A percentile compares a stretch with the other conserved stretches of the same genome.
These are phyloP conservation scores for Pygathrix nemaeus DNA, from an alignment of 2,113 vertebrate species.

Conservation along the genomic window DNA sequence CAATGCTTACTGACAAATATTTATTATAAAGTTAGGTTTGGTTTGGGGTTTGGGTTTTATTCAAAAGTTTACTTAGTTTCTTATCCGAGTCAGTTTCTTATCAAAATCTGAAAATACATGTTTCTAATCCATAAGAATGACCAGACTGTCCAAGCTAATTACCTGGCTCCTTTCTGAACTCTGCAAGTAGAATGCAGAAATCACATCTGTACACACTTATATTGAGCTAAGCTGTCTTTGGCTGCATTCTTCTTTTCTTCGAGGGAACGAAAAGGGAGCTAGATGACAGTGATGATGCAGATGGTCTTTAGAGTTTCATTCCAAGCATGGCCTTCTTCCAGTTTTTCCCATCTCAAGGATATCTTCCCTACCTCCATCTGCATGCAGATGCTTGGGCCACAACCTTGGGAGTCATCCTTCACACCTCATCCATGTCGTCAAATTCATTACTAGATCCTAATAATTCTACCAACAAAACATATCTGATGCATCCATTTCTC, in stretches of 20 bases:
- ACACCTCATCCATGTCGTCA: neutral
- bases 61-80: neutral
- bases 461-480: neutral
- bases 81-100: neutral
- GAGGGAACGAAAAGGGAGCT: neutral
- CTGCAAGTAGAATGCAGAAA: neutral
- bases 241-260: neutral
- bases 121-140: constrained; percentile 4
- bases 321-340: neutral
- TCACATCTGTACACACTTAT: neutral
- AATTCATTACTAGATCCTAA: neutral
- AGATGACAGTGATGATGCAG: neutral
- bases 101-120: constrained; percentile 7
- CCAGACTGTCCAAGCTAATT: neutral
- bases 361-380: neutral
- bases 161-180: neutral
- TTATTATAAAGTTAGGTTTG: neutral
- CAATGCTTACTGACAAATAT: neutral
- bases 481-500: neutral
- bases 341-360: neutral
- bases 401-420: neutral
- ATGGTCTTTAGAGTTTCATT: neutral
- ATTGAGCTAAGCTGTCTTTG: neutral
- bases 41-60: neutral
- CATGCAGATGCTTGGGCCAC: neutral